Conservation (phyloP, 2,113 vertebrate species). For the Cochlearius cochlearius region DNA sequence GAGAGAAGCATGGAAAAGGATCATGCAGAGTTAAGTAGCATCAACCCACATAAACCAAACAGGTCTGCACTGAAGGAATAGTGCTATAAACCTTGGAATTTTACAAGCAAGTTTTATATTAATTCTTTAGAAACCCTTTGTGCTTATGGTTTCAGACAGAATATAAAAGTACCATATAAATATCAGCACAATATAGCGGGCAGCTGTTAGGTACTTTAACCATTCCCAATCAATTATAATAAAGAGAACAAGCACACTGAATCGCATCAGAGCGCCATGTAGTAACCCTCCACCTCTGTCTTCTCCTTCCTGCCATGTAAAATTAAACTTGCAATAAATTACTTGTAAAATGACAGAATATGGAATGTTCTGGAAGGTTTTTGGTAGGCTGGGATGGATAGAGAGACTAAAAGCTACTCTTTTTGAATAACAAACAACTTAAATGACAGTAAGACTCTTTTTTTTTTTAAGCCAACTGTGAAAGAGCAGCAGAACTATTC, state of each 20-base stretch:
- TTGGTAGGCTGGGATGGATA: not conserved
- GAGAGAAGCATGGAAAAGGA: slow-evolving; percentile 50
- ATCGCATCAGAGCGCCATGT: not conserved
- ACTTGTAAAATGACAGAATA: slow-evolving; percentile 21
- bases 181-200: slow-evolving; percentile 48
- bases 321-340: slow-evolving; percentile 45
- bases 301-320: slow-evolving; percentile 23
- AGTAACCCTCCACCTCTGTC: slow-evolving; percentile 17
- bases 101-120: slow-evolving; percentile 67
- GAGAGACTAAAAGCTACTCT: not conserved
- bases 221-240: slow-evolving; percentile 53
- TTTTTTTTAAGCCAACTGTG: not conserved
- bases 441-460: not conserved
- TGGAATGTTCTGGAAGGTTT: not conserved
- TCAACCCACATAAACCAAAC: slow-evolving; percentile 50
- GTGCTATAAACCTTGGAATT: slow-evolving; percentile 60
- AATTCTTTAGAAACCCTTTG: slow-evolving; percentile 68
- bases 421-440: not conserved
- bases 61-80: slow-evolving; percentile 51
- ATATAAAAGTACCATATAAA: slow-evolving; percentile 65
- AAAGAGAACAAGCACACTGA: slow-evolving; percentile 42
- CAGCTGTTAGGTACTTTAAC: slow-evolving; percentile 63
- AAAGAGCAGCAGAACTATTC: slow-evolving; percentile 20
- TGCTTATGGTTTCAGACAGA: slow-evolving; percentile 67
- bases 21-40: slow-evolving; percentile 58